Evolutionary conservation across 1,140 invertebrate species (phyloP).

Genomic region (Holotrichia oblita): DNA sequence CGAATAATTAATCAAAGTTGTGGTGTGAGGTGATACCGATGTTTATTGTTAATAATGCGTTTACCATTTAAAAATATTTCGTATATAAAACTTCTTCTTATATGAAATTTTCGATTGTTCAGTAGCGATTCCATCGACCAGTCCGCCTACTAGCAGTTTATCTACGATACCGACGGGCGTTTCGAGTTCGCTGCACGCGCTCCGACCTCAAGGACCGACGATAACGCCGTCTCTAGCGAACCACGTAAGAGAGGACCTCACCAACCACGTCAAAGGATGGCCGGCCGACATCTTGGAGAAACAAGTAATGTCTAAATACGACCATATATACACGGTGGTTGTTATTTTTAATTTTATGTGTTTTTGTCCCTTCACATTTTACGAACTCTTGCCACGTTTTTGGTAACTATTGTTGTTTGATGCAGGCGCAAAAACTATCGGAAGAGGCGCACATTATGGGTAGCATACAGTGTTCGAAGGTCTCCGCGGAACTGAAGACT

Average conservation of each 20-base stretch:
- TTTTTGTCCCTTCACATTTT: too few relatives aligned
- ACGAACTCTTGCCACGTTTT: neutral
- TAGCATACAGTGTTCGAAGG: constrained; percentile 89
- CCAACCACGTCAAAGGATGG: constrained; percentile 91
- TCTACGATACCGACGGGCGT: constrained; percentile 52
- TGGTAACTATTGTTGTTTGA: constrained; percentile 42
- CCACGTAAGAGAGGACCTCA: constrained; percentile 90
- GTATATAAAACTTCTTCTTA: too few relatives aligned
- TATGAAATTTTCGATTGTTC: constrained; percentile 26
- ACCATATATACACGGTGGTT: neutral
- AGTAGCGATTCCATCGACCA: constrained; percentile 51
- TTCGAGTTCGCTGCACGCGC: constrained; percentile 60
- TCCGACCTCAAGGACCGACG: constrained; percentile 60
- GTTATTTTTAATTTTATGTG: too few relatives aligned
- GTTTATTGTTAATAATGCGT: too few relatives aligned
- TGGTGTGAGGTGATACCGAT: too few relatives aligned
- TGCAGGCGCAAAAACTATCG: constrained; percentile 82
- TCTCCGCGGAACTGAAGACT: constrained; percentile 94
- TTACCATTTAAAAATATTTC: too few relatives aligned
- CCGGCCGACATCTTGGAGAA: constrained; percentile 91
- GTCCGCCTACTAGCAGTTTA: constrained; percentile 50
- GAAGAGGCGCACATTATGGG: constrained; percentile 87
- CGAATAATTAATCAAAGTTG: too few relatives aligned
- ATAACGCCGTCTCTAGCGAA: constrained; percentile 90
- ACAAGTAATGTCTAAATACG: constrained; percentile 72